These are phyloP conservation scores for Turritopsis rubra DNA, from an alignment of 30 jellyfish, hydroid and myxozoan species.

Conservation along the genomic window DNA sequence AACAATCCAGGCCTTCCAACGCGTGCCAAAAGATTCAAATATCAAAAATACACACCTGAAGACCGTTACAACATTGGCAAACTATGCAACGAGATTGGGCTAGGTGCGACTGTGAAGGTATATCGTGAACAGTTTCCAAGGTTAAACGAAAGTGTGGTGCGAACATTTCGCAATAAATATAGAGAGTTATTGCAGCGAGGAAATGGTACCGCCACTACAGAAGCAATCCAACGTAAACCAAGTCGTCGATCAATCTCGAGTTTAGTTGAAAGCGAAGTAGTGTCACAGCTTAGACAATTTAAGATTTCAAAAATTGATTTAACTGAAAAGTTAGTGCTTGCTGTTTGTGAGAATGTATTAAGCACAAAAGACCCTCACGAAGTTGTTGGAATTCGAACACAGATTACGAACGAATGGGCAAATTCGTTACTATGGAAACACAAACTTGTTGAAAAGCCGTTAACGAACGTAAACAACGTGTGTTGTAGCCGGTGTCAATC, in stretches of 20 bases:
- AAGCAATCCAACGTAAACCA: slow-evolving; percentile 19
- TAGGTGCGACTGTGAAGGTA: slow-evolving; percentile 22
- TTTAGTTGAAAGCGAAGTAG: slow-evolving; percentile 14
- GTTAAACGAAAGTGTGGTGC: slow-evolving; percentile 19
- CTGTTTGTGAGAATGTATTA: slow-evolving; percentile 11
- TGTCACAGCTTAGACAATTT: slow-evolving; percentile 15
- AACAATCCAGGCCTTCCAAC: not conserved
- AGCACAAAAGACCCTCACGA: slow-evolving; percentile 4
- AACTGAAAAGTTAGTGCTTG: not conserved
- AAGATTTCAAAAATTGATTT: slow-evolving; percentile 10
- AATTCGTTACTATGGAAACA: slow-evolving; percentile 26
- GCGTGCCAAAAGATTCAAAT: slow-evolving; percentile 16
- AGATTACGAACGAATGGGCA: slow-evolving; percentile 24
- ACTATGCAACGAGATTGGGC: slow-evolving; percentile 17
- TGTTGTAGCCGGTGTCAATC: slow-evolving; percentile 15
- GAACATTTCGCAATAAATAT: slow-evolving; percentile 22
- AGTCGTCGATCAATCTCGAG: slow-evolving; percentile 24
- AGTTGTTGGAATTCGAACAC: not conserved
- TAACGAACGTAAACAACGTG: not conserved
- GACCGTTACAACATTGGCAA: slow-evolving; percentile 24
- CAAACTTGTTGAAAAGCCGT: slow-evolving; percentile 15
- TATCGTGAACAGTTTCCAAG: slow-evolving; percentile 20
- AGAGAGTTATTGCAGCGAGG: slow-evolving; percentile 8
- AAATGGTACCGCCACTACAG: slow-evolving; percentile 18
- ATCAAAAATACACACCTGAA: slow-evolving; percentile 27